Percentiles rank a stretch among this genome's conserved stretches.
phyloP scores from a whole-genome alignment of 2,888 invertebrate species.

The Timandra comae region DNA sequence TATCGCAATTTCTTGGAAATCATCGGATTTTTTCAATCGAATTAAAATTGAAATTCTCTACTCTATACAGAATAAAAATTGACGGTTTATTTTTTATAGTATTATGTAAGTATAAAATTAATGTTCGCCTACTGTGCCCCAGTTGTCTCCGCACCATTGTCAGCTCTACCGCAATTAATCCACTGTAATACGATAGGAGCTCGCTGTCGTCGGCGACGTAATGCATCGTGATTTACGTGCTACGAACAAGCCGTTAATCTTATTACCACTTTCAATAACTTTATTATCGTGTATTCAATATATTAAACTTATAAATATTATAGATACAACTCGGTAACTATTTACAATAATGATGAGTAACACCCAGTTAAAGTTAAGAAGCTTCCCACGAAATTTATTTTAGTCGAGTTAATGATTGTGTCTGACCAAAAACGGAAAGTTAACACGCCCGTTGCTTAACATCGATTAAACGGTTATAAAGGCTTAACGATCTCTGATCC shows the following conservation, averaged over 20 bases:
- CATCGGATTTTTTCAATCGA: conserved; percentile 14
- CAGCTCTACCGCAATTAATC: conserved; percentile 65
- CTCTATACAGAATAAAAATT: conserved; percentile 17
- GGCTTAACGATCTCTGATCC: conserved; percentile 35
- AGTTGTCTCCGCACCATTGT: conserved; percentile 45
- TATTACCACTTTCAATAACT: conserved; percentile 76
- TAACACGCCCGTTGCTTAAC: conserved; percentile 50
- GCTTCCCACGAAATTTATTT: conserved; percentile 69
- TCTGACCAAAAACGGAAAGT: conserved; percentile 56
- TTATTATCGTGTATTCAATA: conserved; percentile 58
- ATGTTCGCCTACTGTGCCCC: conserved; percentile 38
- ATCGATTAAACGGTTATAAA: conserved; percentile 51
- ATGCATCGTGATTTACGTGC: conserved; percentile 73
- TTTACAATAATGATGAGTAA: conserved; percentile 34
- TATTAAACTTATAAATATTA: conserved; percentile 42
- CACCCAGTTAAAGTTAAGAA: conserved; percentile 46
- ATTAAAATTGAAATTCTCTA: too few relatives aligned
- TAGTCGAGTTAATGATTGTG: conserved; percentile 65
- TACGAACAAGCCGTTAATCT: conserved; percentile 69
- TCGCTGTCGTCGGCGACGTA: conserved; percentile 69
- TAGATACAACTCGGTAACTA: conserved; percentile 47
- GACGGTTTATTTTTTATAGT: too few relatives aligned
- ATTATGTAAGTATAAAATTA: too few relatives aligned
- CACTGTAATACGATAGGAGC: conserved; percentile 69
- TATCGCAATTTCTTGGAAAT: conserved; percentile 47